phyloP scores from a whole-genome alignment of 2,888 invertebrate species.

The Thymelicus lineola region DNA sequence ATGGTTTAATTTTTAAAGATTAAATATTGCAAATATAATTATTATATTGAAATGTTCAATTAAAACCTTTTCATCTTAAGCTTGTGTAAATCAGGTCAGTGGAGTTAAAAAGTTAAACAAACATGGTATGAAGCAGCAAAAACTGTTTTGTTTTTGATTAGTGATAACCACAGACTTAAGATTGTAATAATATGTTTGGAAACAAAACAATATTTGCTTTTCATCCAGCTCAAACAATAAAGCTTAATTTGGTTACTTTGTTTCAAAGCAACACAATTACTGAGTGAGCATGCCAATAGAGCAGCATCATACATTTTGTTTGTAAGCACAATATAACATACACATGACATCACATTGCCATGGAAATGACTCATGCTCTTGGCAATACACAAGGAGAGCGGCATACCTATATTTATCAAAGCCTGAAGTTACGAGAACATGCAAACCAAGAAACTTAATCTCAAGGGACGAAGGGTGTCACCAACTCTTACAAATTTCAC shows the following conservation, averaged over 20 bases:
- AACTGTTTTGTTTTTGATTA: background rate
- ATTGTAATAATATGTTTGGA: background rate
- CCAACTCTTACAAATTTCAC: conserved; percentile 20
- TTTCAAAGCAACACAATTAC: conserved; percentile 28
- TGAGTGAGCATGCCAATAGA: conserved; percentile 3
- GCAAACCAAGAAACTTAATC: conserved; percentile 34
- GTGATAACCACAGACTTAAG: background rate
- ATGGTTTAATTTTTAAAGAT: too few relatives aligned
- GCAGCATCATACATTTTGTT: conserved; percentile 55
- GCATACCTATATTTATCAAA: conserved; percentile 43
- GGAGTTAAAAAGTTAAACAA: too few relatives aligned
- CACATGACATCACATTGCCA: conserved; percentile 76
- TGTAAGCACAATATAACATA: conserved; percentile 63
- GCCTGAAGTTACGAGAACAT: conserved; percentile 30
- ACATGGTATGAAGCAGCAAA: too few relatives aligned
- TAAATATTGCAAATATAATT: too few relatives aligned
- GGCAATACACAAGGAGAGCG: conserved; percentile 47
- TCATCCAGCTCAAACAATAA: conserved; percentile 8
- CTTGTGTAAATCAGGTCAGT: too few relatives aligned
- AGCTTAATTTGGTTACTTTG: conserved; percentile 37
- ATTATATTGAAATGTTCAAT: too few relatives aligned
- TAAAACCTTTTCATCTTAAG: too few relatives aligned
- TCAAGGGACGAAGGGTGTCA: conserved; percentile 29
- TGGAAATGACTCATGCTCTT: conserved; percentile 70
- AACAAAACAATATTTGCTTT: background rate